A percentile compares a stretch with the other conserved stretches of the same genome.
phyloP scores from a whole-genome alignment of 1,140 invertebrate species.

The Leptinotarsa texana region DNA sequence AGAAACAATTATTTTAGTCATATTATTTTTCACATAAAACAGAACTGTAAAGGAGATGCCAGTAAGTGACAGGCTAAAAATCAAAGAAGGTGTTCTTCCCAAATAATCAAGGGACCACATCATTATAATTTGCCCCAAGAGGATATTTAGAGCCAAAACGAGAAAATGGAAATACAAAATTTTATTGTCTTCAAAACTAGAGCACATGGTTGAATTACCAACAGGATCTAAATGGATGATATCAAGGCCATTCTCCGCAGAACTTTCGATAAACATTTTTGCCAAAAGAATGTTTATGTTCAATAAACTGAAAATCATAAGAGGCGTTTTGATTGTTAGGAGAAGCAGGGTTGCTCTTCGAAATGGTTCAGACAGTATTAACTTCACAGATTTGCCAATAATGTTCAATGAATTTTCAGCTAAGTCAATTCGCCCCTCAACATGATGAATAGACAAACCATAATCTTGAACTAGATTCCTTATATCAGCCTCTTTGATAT shows the following conservation, averaged over 20 bases:
- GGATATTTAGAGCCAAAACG: constrained; percentile 1
- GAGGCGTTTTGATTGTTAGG: constrained; percentile 19
- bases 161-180: constrained; percentile 23
- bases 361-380: constrained; percentile 23
- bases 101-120: constrained; percentile 26
- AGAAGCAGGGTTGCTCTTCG: constrained; percentile 6
- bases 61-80: constrained; percentile 11
- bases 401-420: not conserved
- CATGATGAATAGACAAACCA: constrained; percentile 6
- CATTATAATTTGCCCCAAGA: constrained; percentile 21
- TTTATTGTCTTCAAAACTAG: not conserved
- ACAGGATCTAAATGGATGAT: not conserved
- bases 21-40: constrained; percentile 16
- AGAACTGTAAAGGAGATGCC: constrained; percentile 24
- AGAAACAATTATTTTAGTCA: constrained; percentile 11
- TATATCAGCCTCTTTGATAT: constrained; percentile 35
- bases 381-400: constrained; percentile 21
- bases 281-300: constrained; percentile 24
- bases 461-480: constrained; percentile 22
- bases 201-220: constrained; percentile 16
- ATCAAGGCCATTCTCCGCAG: constrained; percentile 7
- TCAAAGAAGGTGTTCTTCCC: constrained; percentile 18
- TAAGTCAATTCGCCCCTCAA: not conserved
- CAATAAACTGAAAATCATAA: constrained; percentile 12
- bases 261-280: constrained; percentile 16